These are phyloP conservation scores for Tineola bisselliella DNA, from an alignment of 2,888 invertebrate species.

Conservation along the genomic window DNA sequence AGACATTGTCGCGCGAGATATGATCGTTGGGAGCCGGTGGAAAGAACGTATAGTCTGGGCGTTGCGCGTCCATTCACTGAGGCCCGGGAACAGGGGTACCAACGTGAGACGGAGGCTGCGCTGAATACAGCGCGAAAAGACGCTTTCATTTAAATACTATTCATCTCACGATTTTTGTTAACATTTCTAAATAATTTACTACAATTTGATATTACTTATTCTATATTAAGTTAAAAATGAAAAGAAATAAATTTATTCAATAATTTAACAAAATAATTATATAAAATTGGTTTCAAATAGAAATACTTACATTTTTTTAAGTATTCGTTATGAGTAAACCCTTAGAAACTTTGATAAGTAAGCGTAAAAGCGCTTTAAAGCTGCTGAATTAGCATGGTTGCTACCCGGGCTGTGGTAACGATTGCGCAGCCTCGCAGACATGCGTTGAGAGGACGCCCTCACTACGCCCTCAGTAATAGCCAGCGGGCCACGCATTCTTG, in stretches of 20 bases:
- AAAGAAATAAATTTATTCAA: no score
- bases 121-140: not conserved
- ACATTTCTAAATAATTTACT: no score
- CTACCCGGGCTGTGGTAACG: constrained; percentile 8
- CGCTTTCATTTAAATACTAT: not conserved
- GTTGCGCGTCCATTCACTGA: constrained; percentile 56
- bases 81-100: constrained; percentile 26
- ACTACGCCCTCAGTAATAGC: constrained; percentile 24
- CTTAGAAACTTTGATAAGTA: not conserved
- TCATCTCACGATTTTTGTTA: not conserved
- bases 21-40: constrained; percentile 20
- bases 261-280: no score
- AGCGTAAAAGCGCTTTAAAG: not conserved
- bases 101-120: not conserved
- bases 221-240: no score
- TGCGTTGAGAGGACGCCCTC: constrained; percentile 31
- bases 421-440: constrained; percentile 49
- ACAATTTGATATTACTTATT: no score
- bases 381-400: not conserved
- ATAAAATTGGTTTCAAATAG: no score
- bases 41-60: constrained; percentile 16
- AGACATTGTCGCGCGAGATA: constrained; percentile 1
- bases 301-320: no score
- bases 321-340: no score
- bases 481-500: constrained; percentile 23